Base-by-base conservation (phyloP, 2,113 vertebrate species). In the Petroica traversi region DNA sequence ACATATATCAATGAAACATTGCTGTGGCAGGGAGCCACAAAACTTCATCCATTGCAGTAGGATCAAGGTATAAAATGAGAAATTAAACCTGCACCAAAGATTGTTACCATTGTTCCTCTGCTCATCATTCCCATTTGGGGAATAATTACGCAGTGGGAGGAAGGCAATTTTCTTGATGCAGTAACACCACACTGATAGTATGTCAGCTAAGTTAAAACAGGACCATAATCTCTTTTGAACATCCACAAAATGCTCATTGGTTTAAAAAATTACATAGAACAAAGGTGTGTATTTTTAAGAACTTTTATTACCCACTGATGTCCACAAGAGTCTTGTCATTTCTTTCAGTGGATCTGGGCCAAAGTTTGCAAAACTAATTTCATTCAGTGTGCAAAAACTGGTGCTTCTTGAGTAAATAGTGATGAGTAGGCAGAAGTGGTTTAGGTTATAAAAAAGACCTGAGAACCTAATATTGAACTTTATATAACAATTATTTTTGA, bases 381-480 rank as follows among this genome's bases (percentile, higher is more conserved):
- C 58, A 61, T n/a, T 90, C 36, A 58, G 33, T 46, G 49, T 81
- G 57, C 85, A 95, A 83, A 91, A 92, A 19, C 78, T 28, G 51
- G 80, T 92, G 72, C 86, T 94, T 93, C 75, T 95, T n/a, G 67
- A 80, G 41, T 63, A 93, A 77, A 80, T 75, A 69, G 3, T 49
- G 74, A 69, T 51, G 71, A 85, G 6, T 92, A 89, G 85, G 91
- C 88, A 96, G 85, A 91, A 96, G 88, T 64, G 79, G 88, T 89
- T 95, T 96, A 91, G 83, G 80, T 89, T 96, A 95, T 94, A 96
- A 90, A 97, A 96, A 93, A 97, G 93, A 96, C 95, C 96, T 97
- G 97, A 97, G 95, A 92, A 94, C 66, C 72, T 85, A 95, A 90
- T 94, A 86, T 2, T 69, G 83, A 91, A 92, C 40, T 95, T 92